phyloP scores from a whole-genome alignment of 2,113 vertebrate species.

The Xenopus borealis region DNA sequence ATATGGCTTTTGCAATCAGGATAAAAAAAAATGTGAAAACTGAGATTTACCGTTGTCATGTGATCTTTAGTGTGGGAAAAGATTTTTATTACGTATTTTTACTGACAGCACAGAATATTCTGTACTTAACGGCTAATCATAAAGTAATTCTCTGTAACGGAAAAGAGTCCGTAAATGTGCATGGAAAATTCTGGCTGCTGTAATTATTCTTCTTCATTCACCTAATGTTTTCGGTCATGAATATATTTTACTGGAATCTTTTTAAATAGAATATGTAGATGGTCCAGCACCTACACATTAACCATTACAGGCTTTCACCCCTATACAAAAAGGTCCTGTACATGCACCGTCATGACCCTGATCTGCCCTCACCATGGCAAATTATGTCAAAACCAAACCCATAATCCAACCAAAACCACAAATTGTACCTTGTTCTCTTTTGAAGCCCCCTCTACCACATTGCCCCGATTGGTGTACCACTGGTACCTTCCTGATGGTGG shows the following conservation, averaged over 20 bases:
- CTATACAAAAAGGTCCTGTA: no score
- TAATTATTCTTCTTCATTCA: conserved; percentile 39
- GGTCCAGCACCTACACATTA: no score
- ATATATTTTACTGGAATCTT: conserved; percentile 1
- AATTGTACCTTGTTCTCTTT: no score
- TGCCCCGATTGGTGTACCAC: no score
- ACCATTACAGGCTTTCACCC: no score
- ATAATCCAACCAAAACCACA: no score
- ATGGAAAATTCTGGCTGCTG: conserved; percentile 5
- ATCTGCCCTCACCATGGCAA: no score
- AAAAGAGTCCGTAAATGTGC: conserved; percentile 20
- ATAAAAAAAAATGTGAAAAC: not conserved
- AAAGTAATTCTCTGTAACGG: conserved; percentile 37
- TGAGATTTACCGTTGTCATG: not conserved
- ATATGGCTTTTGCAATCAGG: not conserved
- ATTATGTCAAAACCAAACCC: no score
- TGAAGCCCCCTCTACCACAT: no score
- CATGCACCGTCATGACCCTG: no score
- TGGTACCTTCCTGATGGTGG: no score
- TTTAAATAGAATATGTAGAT: no score
- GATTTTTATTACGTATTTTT: conserved; percentile 8
- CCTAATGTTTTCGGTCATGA: conserved; percentile 17
- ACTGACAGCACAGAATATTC: conserved; percentile 19
- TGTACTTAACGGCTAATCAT: conserved; percentile 33
- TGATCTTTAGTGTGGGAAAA: not conserved